phyloP scores from a whole-genome alignment of 1,140 invertebrate genomes.

The Zaprionus vittiger region DNA sequence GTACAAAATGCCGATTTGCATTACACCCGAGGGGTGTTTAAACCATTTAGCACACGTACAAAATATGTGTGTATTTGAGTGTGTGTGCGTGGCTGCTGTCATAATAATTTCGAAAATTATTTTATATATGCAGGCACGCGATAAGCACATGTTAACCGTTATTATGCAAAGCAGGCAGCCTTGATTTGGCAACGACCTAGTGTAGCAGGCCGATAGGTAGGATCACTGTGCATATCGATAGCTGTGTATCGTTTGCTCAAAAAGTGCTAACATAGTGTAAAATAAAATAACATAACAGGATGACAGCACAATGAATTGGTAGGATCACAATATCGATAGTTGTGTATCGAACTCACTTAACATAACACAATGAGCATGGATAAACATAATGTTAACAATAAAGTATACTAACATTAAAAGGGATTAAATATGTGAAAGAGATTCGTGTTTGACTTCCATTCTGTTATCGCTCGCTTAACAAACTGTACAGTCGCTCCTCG shows the following conservation, averaged over 20 bases:
- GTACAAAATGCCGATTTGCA: constrained; percentile 80
- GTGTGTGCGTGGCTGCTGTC: background rate
- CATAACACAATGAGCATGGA: background rate
- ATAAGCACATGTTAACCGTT: background rate
- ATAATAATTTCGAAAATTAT: constrained; percentile 12
- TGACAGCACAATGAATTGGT: background rate
- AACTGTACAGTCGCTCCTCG: constrained; percentile 33
- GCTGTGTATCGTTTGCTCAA: background rate
- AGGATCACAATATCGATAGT: background rate
- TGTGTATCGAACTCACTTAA: background rate
- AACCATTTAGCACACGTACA: constrained; percentile 29
- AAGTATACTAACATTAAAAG: background rate
- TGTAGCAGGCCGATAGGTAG: background rate
- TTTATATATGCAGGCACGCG: background rate
- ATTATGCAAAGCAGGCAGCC: background rate
- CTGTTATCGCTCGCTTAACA: background rate
- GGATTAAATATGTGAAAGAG: too few species aligned
- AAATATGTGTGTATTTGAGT: background rate
- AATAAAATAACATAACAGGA: background rate
- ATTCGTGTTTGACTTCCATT: too few species aligned
- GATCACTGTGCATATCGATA: background rate
- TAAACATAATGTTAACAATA: background rate
- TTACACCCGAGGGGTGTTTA: constrained; percentile 57
- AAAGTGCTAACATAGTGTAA: background rate
- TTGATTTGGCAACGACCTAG: background rate